These are phyloP conservation scores for Porites rus DNA, from an alignment of 92 coral and sea anemone species.

Conservation along the genomic window DNA sequence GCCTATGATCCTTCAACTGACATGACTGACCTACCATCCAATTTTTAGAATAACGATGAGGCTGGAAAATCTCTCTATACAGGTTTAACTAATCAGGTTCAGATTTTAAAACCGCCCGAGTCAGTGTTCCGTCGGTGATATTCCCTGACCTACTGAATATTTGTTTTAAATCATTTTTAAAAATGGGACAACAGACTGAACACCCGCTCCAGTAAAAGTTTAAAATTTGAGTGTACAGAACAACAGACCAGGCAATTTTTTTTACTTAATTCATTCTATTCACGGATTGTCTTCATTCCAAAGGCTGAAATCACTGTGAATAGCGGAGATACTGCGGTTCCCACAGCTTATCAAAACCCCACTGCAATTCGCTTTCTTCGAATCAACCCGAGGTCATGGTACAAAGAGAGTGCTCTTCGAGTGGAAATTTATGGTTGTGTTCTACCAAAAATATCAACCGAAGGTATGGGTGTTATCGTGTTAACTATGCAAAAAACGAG, in stretches of 20 bases:
- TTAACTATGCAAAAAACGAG: not conserved
- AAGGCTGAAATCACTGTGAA: not conserved
- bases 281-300: not conserved
- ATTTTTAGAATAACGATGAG: too few relatives aligned
- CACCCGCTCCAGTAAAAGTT: too few relatives aligned
- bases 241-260: not conserved
- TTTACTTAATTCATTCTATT: not conserved
- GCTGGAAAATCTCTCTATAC: too few relatives aligned
- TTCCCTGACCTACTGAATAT: too few relatives aligned
- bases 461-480: not conserved
- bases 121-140: too few relatives aligned
- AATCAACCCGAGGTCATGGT: slow-evolving; percentile 26
- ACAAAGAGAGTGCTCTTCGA: slow-evolving; percentile 22
- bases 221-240: too few relatives aligned
- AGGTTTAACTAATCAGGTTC: too few relatives aligned
- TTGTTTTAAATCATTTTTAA: too few relatives aligned
- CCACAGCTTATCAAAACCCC: not conserved
- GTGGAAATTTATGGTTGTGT: slow-evolving; percentile 25
- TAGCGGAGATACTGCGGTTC: slow-evolving; percentile 17
- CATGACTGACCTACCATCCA: too few relatives aligned
- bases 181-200: too few relatives aligned
- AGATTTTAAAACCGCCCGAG: too few relatives aligned
- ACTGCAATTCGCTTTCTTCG: not conserved
- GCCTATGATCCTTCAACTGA: too few relatives aligned
- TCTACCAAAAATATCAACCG: not conserved